Evolutionary conservation across 2,113 vertebrate genomes (phyloP), one percentile per base, ranked within the genome.

Genomic region (Pleuronectes platessa): DNA sequence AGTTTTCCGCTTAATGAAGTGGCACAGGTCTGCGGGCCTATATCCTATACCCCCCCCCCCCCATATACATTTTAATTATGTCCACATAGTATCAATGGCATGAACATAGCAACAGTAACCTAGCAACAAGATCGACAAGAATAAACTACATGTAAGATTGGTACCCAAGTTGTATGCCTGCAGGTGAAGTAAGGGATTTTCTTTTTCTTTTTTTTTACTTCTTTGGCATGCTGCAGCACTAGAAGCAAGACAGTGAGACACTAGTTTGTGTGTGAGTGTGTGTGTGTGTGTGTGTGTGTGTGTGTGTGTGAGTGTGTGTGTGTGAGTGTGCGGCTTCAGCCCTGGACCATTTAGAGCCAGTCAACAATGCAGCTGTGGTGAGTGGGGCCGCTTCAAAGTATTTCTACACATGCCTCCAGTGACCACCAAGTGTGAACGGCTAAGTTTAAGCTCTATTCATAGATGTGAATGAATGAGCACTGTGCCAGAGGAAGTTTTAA

Each of bases 111-210:
- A 92, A 91, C 90, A 61, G 93, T 95, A 88, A 76, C 94, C 93
- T 93, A 94, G 94, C 94, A 94, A 95, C 94, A 93, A 90, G 79
- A 86, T 80, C 82, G 85, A 85, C 86, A 89, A 92, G 86, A 93
- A 93, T 92, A 92, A 90, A 92, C 92, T 92, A 88, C 85, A 82
- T 84, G 81, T 89, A 81, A 88, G 90, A 92, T 88, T 88, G 80
- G 91, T 92, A 87, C 87, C 89, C 75, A 83, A 88, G 84, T 89
- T 90, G 77, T 89, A 82, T 89, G 92, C 84, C 88, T 82, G 81
- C 73, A 89, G 86, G 84, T 91, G 79, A 91, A 79, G 79, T 81
- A 58, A 53, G 73, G 69, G 80, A 83, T 83, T 87, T 80, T 85
- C 76, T 79, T 49, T 71, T 23, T 15, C 69, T 75, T 59, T 74